A percentile compares a stretch with the other conserved stretches of the same genome.
Conservation (phyloP, 2,797 vertebrate species). For the Sylvia borin region DNA sequence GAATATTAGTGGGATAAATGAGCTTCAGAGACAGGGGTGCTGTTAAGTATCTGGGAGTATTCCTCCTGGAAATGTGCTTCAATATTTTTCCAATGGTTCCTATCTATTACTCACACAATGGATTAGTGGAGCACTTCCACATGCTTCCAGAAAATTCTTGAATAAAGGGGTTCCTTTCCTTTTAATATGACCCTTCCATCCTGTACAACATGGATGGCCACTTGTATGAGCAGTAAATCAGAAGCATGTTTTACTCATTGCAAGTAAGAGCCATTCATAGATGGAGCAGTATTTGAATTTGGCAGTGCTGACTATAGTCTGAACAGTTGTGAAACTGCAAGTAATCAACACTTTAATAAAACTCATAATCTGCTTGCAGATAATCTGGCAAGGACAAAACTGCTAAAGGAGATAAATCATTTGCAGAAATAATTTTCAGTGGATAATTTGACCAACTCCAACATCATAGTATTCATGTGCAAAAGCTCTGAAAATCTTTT, state of each 20-base stretch:
- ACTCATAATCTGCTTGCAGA: slow-evolving; percentile 34
- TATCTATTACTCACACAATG: slow-evolving; percentile 30
- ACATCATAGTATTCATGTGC: background rate
- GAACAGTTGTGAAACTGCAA: slow-evolving; percentile 53
- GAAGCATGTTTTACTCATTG: background rate
- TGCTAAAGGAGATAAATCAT: slow-evolving; percentile 37
- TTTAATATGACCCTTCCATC: background rate
- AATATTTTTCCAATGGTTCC: slow-evolving; percentile 9
- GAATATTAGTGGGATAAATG: slow-evolving; percentile 58
- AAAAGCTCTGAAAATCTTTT: slow-evolving; percentile 34
- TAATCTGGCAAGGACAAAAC: slow-evolving; percentile 38
- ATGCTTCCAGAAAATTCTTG: background rate
- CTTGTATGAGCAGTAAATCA: background rate
- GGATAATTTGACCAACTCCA: slow-evolving; percentile 38
- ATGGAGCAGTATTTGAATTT: slow-evolving; percentile 12
- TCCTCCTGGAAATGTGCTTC: slow-evolving; percentile 40
- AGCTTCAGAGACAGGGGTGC: slow-evolving; percentile 14
- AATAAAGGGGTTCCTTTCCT: background rate
- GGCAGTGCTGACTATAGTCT: background rate
- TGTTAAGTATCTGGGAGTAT: slow-evolving; percentile 50
- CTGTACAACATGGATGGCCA: background rate
- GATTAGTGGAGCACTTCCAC: slow-evolving; percentile 24
- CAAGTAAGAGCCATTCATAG: background rate
- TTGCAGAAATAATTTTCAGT: slow-evolving; percentile 15
- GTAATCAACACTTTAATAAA: slow-evolving; percentile 61